Base-by-base conservation (phyloP, 2,888 invertebrate species). In the Yponomeuta cagnagella region DNA sequence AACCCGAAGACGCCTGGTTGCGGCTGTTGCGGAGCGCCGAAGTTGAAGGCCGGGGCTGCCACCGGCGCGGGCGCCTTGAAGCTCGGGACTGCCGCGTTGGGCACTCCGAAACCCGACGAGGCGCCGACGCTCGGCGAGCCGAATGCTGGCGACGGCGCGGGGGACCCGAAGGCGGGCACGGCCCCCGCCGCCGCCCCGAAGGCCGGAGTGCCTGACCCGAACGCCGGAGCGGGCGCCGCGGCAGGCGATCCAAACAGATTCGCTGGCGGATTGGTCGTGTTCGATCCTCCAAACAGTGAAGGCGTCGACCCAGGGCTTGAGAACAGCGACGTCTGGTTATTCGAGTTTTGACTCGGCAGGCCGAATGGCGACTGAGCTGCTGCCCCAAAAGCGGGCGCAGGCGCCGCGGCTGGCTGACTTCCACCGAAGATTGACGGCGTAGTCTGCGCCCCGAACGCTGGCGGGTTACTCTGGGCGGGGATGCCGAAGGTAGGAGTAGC, bases 1-100 rank as follows among this genome's bases (percentile, higher is more conserved):
- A 90, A 89, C 72, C 86, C 87, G 72, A 89, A 89, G 33, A 88
- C 78, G 23, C 77, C 79, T 2, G 81, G 67, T 10, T 80, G 58
- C 69, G 81, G 67, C 10, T 80, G 58, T 69, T 80, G 84, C 8
- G 78, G 71, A 15, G 81, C 74, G 23, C 87, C 85, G 73, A 90
- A 90, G 75, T 80, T 87, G 73, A 89, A 89, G 0, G 84, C 74
- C 3, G 84, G 79, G 3, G 82, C 74, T 1, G 80, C 76, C 9
- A 81, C 75, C 0, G 81, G 76, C 10, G 78, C 72, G 0, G 82
- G 75, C 48, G 82, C 72, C 43, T 86, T 87, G 73, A 88, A 88
- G 4, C 82, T 71, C 33, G 86, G 76, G 23, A 83, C 74, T 10
- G 86, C 12, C n/a, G 70, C 72, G 72, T 74, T 83, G 30, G 80